Evolutionary conservation across 2,888 invertebrate species (phyloP), one percentile per base, ranked within the genome.

Genomic region (Netelia inedita): DNA sequence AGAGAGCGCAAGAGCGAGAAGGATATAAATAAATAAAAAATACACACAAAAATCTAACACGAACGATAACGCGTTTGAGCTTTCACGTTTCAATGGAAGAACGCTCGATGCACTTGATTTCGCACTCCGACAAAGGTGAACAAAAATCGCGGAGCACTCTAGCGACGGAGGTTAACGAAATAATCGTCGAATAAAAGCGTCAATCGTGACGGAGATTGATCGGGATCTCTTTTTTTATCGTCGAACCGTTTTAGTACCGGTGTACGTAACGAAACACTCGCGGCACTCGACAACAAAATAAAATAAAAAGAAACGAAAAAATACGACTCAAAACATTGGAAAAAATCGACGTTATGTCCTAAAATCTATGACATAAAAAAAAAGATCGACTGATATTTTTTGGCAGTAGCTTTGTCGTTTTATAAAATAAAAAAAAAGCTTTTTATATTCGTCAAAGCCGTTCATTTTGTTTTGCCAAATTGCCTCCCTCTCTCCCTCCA

Each of bases 21-120:
- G 55, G n/a, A 19, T 41, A 63, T 69, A 79, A 69, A 78, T 23
- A 73, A 41, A 19, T 35, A n/a, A 57, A 65, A 74, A 23, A 46
- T 16, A 9, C 5, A 16, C 43, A 8, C 14, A 43, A 41, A 53
- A 63, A 74, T 50, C 50, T 66, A 75, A 28, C 65, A 71, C 55
- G 69, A 76, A 71, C 65, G 55, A 76, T 71, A 76, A 82, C 71
- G 57, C 65, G 55, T 76, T 65, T 82, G 81, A 82, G 81, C 81
- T 82, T 82, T 71, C 71, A 82, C 82, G 57, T 76, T 82, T 76
- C 72, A 65, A 72, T 76, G 72, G 35, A 59, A 65, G 82, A 82
- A 76, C 71, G 35, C 65, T 55, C 35, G 14, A 66, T 72, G 66
- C 50, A 75, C 59, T 79, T 69, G 50, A 69, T 74, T 72, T 61